Base-by-base conservation (phyloP, 1,140 invertebrate genomes). In the Seison nebaliae region DNA sequence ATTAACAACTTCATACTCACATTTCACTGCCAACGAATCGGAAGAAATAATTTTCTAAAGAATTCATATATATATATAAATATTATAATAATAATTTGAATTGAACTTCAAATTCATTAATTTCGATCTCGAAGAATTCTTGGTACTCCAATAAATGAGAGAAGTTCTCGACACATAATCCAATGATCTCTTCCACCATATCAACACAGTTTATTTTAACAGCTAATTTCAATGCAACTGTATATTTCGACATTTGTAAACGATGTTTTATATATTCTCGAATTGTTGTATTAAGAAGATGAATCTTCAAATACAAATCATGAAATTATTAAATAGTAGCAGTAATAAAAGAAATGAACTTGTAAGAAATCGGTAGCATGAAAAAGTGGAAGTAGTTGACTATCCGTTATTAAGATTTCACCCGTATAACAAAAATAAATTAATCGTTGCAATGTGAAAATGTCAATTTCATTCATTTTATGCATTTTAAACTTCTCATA, bases 391-490 rank as follows among this genome's bases (percentile, higher is more conserved):
- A 94, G 88, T 5, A 96, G 86, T 62, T 94, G 94, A 17, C 74
- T 74, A 63, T 94, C 86, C 59, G 93, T 83, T 15, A 96, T 81
- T 35, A 81, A 73, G 32, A 96, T 86, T 55, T 86, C 77, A n/a
- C 83, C 86, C 5, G 83, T 88, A 57, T 96, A 96, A 58, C 83
- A 93, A 62, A 94, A 96, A 55, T 94, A 83, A 45, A 96, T 80
- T 1, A 94, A 64, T 19, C 86, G 59, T 60, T 93, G 83, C 77
- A 96, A 88, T 15, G 86, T 84, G 46, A 76, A 70, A 62, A 93
- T 81, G 55, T 94, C 86, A 50, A 96, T 86, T 54, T 94, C 84
- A 36, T 78, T 65, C 49, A 94, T 88, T 36, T 28, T 6, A 16
- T n/a, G n/a, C n/a, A n/a, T n/a, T n/a, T n/a, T n/a, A n/a, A n/a